Conservation (phyloP, 2,797 vertebrate species). For the Decapterus maruadsi region DNA sequence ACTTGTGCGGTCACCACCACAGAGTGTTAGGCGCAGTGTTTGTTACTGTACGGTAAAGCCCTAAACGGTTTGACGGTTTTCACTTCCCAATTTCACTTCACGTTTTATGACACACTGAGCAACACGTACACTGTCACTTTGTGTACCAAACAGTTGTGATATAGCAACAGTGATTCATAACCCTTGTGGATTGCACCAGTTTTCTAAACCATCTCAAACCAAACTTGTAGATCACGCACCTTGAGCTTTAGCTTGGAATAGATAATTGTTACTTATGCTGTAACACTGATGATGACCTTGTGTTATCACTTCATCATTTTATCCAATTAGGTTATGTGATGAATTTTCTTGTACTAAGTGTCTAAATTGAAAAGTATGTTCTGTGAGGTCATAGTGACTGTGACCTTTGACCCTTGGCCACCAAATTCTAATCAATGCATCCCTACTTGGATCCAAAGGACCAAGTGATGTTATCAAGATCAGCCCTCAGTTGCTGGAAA, state of each 20-base stretch:
- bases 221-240: neutral
- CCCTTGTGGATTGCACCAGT: constrained; percentile 41
- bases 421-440: too few species aligned
- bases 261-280: too few species aligned
- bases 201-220: constrained; percentile 9
- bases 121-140: neutral
- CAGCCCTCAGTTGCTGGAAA: neutral
- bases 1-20: neutral
- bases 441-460: neutral
- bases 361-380: too few species aligned
- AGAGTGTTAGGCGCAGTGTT: neutral
- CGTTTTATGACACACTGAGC: neutral
- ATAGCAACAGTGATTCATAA: constrained; percentile 43
- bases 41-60: neutral
- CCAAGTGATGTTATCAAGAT: neutral
- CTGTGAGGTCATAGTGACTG: too few species aligned
- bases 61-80: neutral
- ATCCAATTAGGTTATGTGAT: too few species aligned
- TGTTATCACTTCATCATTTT: too few species aligned
- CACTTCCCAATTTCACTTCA: constrained; percentile 74
- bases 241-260: too few species aligned
- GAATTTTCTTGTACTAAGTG: too few species aligned
- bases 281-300: too few species aligned
- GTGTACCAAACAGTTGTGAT: constrained; percentile 28
- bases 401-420: too few species aligned